phyloP scores from a whole-genome alignment of 2,113 vertebrate genomes.

The Lipophrys pholis region DNA sequence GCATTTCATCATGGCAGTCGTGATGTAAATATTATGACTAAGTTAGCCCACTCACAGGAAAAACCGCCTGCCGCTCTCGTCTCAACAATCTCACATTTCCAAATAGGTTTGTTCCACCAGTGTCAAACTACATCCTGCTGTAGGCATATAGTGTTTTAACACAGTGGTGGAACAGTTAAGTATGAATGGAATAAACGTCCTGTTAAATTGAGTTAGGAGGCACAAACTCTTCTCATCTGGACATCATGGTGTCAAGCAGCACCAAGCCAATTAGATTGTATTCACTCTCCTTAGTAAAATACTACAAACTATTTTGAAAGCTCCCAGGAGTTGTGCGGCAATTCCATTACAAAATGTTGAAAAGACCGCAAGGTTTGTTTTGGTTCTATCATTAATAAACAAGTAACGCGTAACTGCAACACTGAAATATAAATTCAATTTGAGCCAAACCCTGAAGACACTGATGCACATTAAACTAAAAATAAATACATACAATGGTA shows the following conservation, averaged over 20 bases:
- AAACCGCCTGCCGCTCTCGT: not conserved
- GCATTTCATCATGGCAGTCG: not conserved
- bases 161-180: not conserved
- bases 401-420: not conserved
- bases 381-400: not conserved
- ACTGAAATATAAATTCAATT: not conserved
- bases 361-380: not conserved
- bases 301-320: not conserved
- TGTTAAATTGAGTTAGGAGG: not conserved
- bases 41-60: not conserved
- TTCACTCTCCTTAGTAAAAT: not conserved
- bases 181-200: not conserved
- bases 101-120: slow-evolving; percentile 1
- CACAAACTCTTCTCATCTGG: not conserved
- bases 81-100: not conserved
- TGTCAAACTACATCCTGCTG: not conserved
- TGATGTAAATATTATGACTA: slow-evolving; percentile 21
- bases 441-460: too few relatives aligned
- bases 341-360: not conserved
- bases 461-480: too few relatives aligned
- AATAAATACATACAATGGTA: too few relatives aligned
- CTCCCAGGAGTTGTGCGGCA: not conserved
- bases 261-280: not conserved
- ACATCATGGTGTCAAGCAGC: not conserved
- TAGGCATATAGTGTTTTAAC: not conserved